Evolutionary conservation across 2,113 vertebrate genomes (phyloP).

Genomic region (Gracilinanus agilis): DNA sequence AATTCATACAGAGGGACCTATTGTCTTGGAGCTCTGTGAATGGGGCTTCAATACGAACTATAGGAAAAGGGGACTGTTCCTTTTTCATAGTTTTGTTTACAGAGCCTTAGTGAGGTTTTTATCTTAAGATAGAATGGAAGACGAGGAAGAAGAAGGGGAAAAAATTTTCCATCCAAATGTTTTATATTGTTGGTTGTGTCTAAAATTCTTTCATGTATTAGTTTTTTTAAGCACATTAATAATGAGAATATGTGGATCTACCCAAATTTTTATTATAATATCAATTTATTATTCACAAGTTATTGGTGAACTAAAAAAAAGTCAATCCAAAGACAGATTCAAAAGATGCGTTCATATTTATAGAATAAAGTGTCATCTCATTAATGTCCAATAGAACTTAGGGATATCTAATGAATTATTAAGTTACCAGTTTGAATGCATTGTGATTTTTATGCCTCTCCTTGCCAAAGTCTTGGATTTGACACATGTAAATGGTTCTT

Average conservation of each 20-base stretch:
- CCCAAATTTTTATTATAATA: slow-evolving; percentile 70
- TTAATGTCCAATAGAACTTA: slow-evolving; percentile 79
- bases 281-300: slow-evolving; percentile 68
- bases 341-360: slow-evolving; percentile 81
- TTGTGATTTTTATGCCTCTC: slow-evolving; percentile 78
- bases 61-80: slow-evolving; percentile 70
- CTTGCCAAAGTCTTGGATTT: slow-evolving; percentile 71
- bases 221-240: slow-evolving; percentile 59
- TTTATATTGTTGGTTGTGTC: slow-evolving; percentile 68
- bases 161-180: slow-evolving; percentile 71
- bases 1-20: neutral
- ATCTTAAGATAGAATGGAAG: slow-evolving; percentile 78
- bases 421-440: slow-evolving; percentile 75
- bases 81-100: slow-evolving; percentile 82
- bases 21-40: slow-evolving; percentile 67
- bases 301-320: slow-evolving; percentile 74
- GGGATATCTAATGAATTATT: slow-evolving; percentile 74
- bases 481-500: slow-evolving; percentile 27
- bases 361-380: slow-evolving; percentile 81
- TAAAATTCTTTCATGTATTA: slow-evolving; percentile 57
- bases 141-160: neutral
- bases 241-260: slow-evolving; percentile 60
- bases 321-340: slow-evolving; percentile 81
- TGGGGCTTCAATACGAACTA: slow-evolving; percentile 40
- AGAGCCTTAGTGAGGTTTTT: slow-evolving; percentile 74